Evolutionary conservation across 2,113 vertebrate genomes (phyloP).

Genomic region (Trichechus manatus): DNA sequence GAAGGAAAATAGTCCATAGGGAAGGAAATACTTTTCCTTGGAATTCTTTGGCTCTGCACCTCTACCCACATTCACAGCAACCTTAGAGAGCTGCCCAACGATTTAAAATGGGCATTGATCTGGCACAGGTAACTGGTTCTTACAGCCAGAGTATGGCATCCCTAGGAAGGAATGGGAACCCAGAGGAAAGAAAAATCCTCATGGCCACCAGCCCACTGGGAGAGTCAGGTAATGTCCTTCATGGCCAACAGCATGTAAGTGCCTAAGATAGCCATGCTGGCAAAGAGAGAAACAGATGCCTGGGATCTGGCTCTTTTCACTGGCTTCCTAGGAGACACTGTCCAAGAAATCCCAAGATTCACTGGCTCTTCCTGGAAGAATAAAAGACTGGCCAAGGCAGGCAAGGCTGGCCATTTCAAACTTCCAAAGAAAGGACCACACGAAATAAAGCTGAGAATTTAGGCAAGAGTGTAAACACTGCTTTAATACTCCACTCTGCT

Average conservation of each 20-base stretch:
- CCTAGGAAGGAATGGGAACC: constrained; percentile 43
- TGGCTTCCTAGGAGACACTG: constrained; percentile 35
- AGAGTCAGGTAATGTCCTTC: constrained; percentile 51
- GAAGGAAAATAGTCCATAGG: neutral
- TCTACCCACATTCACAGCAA: constrained; percentile 30
- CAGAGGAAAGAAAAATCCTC: constrained; percentile 45
- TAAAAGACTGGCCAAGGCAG: constrained; percentile 40
- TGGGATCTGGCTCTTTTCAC: constrained; percentile 6
- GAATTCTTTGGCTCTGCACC: constrained; percentile 26
- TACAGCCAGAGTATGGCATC: constrained; percentile 47
- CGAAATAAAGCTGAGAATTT: neutral
- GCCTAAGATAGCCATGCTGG: neutral
- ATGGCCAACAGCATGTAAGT: neutral
- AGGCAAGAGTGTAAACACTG: neutral
- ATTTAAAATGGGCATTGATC: neutral
- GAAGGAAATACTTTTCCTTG: neutral
- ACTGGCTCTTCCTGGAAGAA: constrained; percentile 15
- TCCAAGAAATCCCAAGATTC: constrained; percentile 31
- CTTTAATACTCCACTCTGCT: neutral
- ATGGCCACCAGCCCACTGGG: constrained; percentile 4
- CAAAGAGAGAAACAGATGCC: neutral
- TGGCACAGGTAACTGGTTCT: constrained; percentile 39
- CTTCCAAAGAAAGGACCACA: neutral
- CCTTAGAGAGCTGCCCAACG: constrained; percentile 2
- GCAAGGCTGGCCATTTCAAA: neutral